A percentile compares a stretch with the other conserved stretches of the same genome.
phyloP scores from a whole-genome alignment of 2,113 vertebrate genomes.

The Bettongia penicillata region DNA sequence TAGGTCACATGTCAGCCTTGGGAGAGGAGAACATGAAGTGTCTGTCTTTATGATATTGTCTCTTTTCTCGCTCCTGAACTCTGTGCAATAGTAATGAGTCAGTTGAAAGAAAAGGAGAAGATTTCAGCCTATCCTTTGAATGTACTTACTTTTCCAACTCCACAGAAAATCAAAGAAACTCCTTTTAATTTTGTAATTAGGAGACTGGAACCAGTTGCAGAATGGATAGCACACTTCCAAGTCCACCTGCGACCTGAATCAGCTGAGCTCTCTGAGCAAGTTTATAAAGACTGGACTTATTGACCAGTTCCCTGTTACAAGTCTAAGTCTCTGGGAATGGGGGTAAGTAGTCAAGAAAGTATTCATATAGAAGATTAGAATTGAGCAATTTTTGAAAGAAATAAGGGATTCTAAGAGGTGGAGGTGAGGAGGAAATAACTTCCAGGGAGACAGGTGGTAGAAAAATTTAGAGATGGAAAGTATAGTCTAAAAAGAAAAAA shows the following conservation, averaged over 20 bases:
- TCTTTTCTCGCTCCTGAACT: neutral
- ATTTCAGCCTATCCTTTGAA: neutral
- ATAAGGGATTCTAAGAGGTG: neutral
- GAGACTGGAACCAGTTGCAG: neutral
- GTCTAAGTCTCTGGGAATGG: neutral
- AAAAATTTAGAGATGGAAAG: neutral
- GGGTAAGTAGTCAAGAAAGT: neutral
- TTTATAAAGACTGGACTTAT: neutral
- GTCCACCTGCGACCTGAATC: neutral
- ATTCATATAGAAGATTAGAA: neutral
- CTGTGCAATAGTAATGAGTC: neutral
- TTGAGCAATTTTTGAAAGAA: neutral
- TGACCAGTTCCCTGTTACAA: neutral
- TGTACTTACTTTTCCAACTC: neutral
- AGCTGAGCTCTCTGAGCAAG: neutral
- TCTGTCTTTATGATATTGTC: neutral
- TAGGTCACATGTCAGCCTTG: neutral
- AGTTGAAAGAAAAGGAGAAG: neutral
- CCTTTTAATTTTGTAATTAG: neutral
- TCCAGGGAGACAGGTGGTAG: neutral
- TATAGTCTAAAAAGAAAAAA: neutral
- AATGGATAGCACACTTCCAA: neutral
- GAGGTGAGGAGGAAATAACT: neutral
- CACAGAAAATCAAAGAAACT: neutral
- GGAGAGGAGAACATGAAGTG: neutral